Conservation (phyloP, 2,113 vertebrate species). For the Hucho hucho region DNA sequence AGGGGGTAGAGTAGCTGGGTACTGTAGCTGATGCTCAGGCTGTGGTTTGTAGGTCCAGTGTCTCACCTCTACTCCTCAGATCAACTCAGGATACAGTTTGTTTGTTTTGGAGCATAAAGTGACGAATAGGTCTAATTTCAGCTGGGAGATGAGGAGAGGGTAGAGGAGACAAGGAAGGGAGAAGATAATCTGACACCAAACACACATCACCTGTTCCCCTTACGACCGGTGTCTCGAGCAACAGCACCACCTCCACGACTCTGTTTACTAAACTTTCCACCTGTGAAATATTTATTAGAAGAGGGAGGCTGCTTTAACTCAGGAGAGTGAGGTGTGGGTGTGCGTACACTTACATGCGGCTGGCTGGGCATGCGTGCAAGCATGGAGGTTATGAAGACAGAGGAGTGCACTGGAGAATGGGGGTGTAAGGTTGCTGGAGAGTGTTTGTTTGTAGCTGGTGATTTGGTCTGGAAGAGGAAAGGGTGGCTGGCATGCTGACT, state of each 20-base stretch:
- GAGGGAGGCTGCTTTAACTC: constrained; percentile 33
- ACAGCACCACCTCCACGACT: constrained; percentile 43
- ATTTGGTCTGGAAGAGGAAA: neutral
- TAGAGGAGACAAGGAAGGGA: neutral
- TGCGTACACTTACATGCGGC: constrained; percentile 31
- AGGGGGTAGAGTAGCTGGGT: neutral
- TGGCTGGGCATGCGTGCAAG: constrained; percentile 10
- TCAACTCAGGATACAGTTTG: constrained; percentile 35
- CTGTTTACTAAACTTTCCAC: constrained; percentile 72
- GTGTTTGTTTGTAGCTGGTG: constrained; percentile 20
- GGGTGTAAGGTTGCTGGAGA: constrained; percentile 18
- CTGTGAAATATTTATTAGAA: constrained; percentile 63
- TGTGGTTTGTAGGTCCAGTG: constrained; percentile 22
- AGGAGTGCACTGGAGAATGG: constrained; percentile 43
- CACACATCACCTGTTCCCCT: constrained; percentile 33
- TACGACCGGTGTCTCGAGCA: constrained; percentile 40
- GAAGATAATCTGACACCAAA: constrained; percentile 55
- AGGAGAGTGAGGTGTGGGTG: constrained; percentile 39
- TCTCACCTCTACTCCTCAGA: neutral
- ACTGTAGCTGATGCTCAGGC: constrained; percentile 13
- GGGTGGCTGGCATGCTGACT: neutral
- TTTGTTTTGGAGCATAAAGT: constrained; percentile 36
- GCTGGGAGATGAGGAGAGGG: neutral
- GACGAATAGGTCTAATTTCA: constrained; percentile 43
- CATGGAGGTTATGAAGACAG: constrained; percentile 32